These are phyloP conservation scores for Schizopygopsis malacanthus DNA, from an alignment of 2,797 vertebrate species.

Conservation along the genomic window DNA sequence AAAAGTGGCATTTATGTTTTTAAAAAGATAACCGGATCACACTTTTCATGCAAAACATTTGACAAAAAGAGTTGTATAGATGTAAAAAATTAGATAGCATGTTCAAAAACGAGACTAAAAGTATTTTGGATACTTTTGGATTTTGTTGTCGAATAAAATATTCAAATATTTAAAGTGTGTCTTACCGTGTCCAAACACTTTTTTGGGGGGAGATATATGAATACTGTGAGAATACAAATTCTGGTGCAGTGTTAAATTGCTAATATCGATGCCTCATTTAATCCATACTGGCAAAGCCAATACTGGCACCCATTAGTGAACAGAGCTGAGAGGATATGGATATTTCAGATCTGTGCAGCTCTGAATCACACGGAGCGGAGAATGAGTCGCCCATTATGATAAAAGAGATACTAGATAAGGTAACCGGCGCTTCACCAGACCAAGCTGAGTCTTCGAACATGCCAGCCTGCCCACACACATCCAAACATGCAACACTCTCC, in stretches of 20 bases:
- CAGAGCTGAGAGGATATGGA: not conserved
- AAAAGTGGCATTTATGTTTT: not conserved
- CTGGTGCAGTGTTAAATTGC: not conserved
- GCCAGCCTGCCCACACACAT: conserved; percentile 18
- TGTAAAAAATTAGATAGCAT: not conserved
- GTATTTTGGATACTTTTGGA: not conserved
- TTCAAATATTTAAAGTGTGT: not conserved
- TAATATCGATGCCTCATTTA: not conserved
- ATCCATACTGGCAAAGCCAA: conserved; percentile 1
- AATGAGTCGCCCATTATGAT: not conserved
- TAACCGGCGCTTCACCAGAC: not conserved
- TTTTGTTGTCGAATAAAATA: not conserved
- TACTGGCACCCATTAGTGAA: conserved; percentile 10
- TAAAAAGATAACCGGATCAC: not conserved
- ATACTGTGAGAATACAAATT: not conserved
- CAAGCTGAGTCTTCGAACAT: not conserved
- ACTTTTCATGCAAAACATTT: not conserved
- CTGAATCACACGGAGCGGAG: not conserved
- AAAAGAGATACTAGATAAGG: not conserved
- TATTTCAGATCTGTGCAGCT: conserved; percentile 17
- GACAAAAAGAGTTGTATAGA: not conserved
- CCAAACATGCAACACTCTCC: conserved; percentile 42
- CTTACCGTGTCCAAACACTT: too few species aligned
- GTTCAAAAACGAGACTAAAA: not conserved
- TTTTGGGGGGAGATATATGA: not conserved